A percentile compares a stretch with the other conserved stretches of the same genome.
Evolutionary conservation across 1,140 invertebrate species (phyloP).

Genomic region (Anoplolepis gracilipes): DNA sequence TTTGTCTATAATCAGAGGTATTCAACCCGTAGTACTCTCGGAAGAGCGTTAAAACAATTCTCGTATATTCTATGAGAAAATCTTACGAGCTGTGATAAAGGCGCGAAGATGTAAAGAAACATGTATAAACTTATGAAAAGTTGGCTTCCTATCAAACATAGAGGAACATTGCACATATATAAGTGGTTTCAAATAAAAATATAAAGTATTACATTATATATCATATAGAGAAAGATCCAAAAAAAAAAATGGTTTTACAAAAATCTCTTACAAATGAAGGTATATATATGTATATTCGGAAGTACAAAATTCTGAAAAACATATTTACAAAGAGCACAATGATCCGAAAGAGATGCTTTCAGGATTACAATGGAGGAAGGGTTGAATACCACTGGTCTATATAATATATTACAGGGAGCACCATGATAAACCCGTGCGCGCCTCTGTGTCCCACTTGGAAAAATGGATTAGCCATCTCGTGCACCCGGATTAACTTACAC

Average conservation of each 20-base stretch:
- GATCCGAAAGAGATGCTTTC: not conserved
- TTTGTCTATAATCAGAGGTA: conserved; percentile 72
- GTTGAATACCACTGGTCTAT: conserved; percentile 52
- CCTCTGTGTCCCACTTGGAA: conserved; percentile 74
- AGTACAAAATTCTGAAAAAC: conserved; percentile 25
- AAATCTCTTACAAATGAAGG: not conserved
- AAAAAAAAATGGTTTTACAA: conserved; percentile 25
- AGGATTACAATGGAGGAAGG: not conserved
- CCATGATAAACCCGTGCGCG: conserved; percentile 74
- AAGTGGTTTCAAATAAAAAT: not conserved
- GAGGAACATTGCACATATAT: not conserved
- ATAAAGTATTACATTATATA: not conserved
- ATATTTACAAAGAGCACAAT: not conserved
- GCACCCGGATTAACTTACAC: conserved; percentile 66
- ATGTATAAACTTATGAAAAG: too few species aligned
- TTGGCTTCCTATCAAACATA: not conserved
- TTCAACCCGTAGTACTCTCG: conserved; percentile 50
- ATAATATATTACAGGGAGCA: conserved; percentile 75
- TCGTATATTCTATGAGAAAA: too few species aligned
- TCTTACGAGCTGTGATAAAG: too few species aligned
- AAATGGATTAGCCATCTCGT: conserved; percentile 76
- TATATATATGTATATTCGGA: not conserved
- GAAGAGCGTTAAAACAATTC: not conserved
- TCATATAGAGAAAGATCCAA: not conserved
- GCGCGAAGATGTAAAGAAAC: too few species aligned